Percentiles rank a stretch among this genome's conserved stretches.
Conservation (phyloP, 35 echinoderm and acorn worm species). For the Heliocidaris tuberculata region DNA sequence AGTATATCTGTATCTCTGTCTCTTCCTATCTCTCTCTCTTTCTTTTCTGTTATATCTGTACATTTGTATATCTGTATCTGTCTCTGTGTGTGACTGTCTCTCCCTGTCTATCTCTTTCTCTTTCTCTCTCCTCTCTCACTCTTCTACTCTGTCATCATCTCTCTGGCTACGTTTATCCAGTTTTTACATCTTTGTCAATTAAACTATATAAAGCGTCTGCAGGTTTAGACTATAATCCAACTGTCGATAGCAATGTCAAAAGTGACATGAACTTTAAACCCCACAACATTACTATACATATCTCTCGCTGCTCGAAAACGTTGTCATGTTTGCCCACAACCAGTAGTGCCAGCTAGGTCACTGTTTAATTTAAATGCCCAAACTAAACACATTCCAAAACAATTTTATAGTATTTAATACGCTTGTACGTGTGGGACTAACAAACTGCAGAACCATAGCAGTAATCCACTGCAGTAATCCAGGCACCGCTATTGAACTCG, state of each 20-base stretch:
- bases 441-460: no score
- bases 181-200: no score
- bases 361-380: not conserved
- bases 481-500: no score
- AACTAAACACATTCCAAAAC: not conserved
- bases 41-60: no score
- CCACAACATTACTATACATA: not conserved
- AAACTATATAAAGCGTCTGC: not conserved
- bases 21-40: not conserved
- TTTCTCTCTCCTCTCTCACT: not conserved
- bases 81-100: no score
- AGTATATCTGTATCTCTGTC: not conserved
- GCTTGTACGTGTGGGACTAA: no score
- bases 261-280: not conserved
- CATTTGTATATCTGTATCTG: no score
- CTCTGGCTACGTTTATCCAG: no score
- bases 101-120: no score
- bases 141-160: not conserved
- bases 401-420: no score
- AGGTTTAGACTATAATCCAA: not conserved
- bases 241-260: not conserved
- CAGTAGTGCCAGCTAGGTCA: not conserved
- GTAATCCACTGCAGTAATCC: no score
- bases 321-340: not conserved
- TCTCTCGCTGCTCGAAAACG: not conserved